Evolutionary conservation across 2,797 vertebrate species (phyloP).

Genomic region (Anomalospiza imberbis): DNA sequence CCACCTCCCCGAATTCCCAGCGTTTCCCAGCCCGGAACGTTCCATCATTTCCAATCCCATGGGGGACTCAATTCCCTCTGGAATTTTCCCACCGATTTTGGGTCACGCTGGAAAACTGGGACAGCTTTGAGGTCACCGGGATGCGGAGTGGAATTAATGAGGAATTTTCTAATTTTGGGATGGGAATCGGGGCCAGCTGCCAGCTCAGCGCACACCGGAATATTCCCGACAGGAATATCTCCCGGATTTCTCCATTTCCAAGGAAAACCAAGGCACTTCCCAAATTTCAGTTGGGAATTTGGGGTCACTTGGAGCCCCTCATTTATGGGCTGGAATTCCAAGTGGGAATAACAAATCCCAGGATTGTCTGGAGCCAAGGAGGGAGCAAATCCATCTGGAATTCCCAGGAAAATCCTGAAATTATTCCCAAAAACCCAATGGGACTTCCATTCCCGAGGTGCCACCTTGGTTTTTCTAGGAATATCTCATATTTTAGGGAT

Average conservation of each 20-base stretch:
- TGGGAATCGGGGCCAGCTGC: neutral
- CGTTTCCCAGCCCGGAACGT: neutral
- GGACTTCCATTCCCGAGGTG: too few species aligned
- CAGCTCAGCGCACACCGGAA: neutral
- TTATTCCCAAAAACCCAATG: neutral
- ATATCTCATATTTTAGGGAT: neutral
- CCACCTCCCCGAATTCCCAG: neutral
- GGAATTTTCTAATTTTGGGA: neutral
- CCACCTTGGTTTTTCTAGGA: neutral
- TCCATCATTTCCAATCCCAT: fast-evolving
- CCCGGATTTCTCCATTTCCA: neutral
- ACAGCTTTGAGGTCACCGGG: neutral
- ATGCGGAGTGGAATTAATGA: neutral
- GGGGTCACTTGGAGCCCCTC: neutral
- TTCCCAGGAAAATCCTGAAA: neutral
- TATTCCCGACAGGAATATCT: neutral
- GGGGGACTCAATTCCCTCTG: neutral
- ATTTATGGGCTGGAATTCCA: neutral
- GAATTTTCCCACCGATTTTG: neutral
- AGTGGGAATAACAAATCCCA: neutral
- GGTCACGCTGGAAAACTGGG: neutral
- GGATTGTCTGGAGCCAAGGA: neutral
- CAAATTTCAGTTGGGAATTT: neutral
- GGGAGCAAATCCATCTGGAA: neutral
- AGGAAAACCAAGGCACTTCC: neutral